Base-by-base conservation (phyloP, 1,140 invertebrate species). In the Drosophila mauritiana region DNA sequence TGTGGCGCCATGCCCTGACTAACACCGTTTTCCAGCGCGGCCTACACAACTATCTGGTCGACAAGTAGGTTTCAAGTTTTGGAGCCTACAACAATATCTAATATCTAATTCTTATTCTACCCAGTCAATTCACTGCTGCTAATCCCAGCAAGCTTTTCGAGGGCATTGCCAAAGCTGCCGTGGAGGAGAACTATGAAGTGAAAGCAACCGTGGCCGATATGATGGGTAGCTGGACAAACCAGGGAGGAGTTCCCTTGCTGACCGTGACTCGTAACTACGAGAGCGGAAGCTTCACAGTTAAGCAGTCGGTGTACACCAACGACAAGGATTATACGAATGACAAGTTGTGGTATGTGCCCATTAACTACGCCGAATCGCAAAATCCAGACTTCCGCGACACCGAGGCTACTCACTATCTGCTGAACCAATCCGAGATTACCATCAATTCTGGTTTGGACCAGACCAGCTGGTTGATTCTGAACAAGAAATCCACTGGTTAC, bases 1-100 rank as follows among this genome's bases (percentile, higher is more conserved):
- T 99, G 98, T 98, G 98, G 96, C 95, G 97, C 72, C 95, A 97
- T 91, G 98, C 98, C 73, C 93, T 99, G 0, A 96, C 97, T 0
- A 95, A 96, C 20, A 92, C 95, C n/a, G 96, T 96, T 1, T 99
- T 99, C 92, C 95, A 95, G 73, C 93, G 93, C 48, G 98, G 97
- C 34, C 93, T 98, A 1, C 95, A 95, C 0, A 96, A 95, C 81
- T 97, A 97, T 86, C 92, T 97, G 25, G 95, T 94, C 6, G 93
- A 92, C 45, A 95, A 94, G 94, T 95, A 92, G 83, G 92, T 81
- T 13, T 10, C 15, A 2, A 10, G 31, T 0, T 4, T 3, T 2
- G 6, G 27, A 17, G 3, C 12, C 1, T 6, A 8, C 1, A 6
- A 12, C 8, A 20, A 8, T n/a, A 0, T 25, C 4, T 10, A 1